Evolutionary conservation across 2,797 vertebrate genomes (phyloP).

Genomic region (Clamator glandarius): DNA sequence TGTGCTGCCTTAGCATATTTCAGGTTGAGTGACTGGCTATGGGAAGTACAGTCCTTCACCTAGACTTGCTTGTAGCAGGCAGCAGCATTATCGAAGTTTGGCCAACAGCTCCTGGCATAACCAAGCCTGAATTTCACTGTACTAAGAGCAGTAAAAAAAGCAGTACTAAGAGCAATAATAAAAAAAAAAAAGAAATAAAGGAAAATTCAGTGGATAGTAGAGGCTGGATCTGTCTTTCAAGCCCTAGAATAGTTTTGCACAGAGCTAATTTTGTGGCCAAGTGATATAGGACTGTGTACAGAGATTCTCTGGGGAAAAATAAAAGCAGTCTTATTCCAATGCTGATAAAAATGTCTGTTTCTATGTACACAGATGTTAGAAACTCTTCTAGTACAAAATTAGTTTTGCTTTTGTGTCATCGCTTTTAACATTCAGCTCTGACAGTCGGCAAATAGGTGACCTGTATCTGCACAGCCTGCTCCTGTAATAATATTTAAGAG

Average conservation of each 20-base stretch:
- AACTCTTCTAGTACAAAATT: conserved; percentile 5
- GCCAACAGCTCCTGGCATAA: neutral
- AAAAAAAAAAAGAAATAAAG: too few relatives aligned
- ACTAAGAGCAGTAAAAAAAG: too few relatives aligned
- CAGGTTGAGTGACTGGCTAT: neutral
- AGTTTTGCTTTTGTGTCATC: conserved; percentile 10
- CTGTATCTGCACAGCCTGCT: neutral
- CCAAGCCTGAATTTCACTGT: neutral
- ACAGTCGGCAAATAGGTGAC: neutral
- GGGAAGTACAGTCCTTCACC: neutral
- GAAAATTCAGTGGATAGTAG: neutral
- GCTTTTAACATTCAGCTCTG: neutral
- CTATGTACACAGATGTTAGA: neutral
- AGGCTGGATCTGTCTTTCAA: neutral
- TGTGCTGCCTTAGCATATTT: neutral
- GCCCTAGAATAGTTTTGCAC: neutral
- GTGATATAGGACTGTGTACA: neutral
- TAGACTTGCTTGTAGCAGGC: neutral
- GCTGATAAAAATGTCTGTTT: conserved; percentile 32
- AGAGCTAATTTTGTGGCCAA: conserved; percentile 10
- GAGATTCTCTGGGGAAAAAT: neutral
- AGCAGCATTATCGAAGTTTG: neutral
- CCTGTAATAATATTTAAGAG: neutral
- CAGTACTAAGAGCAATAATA: too few relatives aligned
- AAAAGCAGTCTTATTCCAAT: neutral